These are phyloP conservation scores for Patella vulgata DNA, from an alignment of 1,140 invertebrate species.

Conservation along the genomic window DNA sequence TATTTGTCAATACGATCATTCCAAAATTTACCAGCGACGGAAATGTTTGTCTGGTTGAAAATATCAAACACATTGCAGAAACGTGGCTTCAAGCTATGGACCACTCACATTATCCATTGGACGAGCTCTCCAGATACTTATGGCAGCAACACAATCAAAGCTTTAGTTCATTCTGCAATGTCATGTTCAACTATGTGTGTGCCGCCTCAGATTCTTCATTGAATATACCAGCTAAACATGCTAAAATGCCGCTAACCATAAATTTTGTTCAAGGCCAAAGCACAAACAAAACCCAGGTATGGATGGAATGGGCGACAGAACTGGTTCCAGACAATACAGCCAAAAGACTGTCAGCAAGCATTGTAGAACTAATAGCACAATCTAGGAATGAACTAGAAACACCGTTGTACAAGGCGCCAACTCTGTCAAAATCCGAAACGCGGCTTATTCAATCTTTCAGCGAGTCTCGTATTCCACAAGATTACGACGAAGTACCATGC, in stretches of 20 bases:
- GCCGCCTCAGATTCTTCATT: background rate
- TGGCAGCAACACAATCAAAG: background rate
- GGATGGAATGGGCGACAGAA: slow-evolving; percentile 6
- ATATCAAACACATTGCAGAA: too few relatives aligned
- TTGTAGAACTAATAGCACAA: background rate
- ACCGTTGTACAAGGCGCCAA: too few relatives aligned
- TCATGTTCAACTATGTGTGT: background rate
- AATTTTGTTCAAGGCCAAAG: background rate
- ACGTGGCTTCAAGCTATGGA: too few relatives aligned
- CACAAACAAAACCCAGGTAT: background rate
- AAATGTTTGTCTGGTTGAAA: too few relatives aligned
- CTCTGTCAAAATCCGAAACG: too few relatives aligned
- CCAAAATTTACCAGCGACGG: background rate
- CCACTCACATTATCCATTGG: background rate
- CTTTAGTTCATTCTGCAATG: slow-evolving; percentile 1
- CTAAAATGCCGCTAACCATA: slow-evolving; percentile 4
- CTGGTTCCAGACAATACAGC: background rate
- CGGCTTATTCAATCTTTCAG: background rate
- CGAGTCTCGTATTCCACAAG: background rate
- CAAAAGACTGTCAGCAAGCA: background rate
- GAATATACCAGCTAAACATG: slow-evolving; percentile 6
- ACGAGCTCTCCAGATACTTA: background rate
- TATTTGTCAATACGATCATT: slow-evolving; percentile 7
- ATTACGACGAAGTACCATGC: background rate
- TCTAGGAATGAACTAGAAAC: too few relatives aligned